A percentile compares a stretch with the other conserved stretches of the same genome.
Conservation (phyloP, 2,113 vertebrate species). For the Gallinago undulata region DNA sequence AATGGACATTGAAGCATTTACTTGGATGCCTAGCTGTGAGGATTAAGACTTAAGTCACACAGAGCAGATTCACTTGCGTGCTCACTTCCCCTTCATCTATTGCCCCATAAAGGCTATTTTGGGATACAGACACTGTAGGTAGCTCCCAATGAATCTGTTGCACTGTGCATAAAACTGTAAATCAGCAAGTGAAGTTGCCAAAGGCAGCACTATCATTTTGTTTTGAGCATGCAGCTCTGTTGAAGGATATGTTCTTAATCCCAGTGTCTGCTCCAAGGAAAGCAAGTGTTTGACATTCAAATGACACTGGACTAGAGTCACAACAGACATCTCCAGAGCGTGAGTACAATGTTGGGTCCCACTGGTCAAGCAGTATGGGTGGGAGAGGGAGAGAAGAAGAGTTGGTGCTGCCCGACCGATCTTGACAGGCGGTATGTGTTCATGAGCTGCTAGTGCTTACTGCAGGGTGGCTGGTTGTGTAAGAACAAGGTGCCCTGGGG, state of each 20-base stretch:
- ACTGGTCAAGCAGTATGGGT: neutral
- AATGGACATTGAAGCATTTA: neutral
- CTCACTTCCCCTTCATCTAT: neutral
- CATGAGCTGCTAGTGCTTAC: neutral
- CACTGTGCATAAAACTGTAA: neutral
- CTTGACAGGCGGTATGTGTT: fast-evolving
- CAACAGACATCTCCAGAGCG: neutral
- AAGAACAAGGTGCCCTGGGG: neutral
- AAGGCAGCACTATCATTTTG: neutral
- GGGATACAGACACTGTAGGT: neutral
- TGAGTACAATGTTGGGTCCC: neutral
- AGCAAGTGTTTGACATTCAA: neutral
- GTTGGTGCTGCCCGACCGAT: neutral
- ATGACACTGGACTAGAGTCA: neutral
- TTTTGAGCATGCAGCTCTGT: neutral
- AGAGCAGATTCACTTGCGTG: neutral
- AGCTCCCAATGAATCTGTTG: neutral
- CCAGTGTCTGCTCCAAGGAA: neutral
- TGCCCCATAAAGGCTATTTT: neutral
- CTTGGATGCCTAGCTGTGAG: neutral
- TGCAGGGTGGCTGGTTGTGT: neutral
- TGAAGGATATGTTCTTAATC: neutral
- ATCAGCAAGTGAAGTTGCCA: neutral
- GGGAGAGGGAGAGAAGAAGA: neutral
- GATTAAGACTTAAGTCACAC: neutral